These are phyloP conservation scores for Scaptomyza hsui DNA, from an alignment of 1,140 invertebrate species.

Conservation along the genomic window DNA sequence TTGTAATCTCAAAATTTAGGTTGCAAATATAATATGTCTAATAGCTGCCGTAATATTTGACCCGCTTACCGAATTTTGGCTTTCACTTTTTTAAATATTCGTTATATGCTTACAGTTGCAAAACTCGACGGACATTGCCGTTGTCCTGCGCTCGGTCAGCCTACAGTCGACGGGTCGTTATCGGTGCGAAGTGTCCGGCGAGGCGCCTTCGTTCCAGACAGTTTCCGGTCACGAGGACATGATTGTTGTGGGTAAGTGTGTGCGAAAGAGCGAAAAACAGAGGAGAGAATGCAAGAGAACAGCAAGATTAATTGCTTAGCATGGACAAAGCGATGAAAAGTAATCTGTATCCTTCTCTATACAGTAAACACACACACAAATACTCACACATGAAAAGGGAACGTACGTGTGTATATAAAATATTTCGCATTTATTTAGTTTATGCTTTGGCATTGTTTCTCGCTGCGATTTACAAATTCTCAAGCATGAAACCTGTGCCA, in stretches of 20 bases:
- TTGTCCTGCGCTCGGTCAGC: slow-evolving; percentile 88
- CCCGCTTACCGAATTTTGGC: neutral
- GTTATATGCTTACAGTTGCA: slow-evolving; percentile 85
- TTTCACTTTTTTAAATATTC: slow-evolving; percentile 21
- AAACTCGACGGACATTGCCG: slow-evolving; percentile 88
- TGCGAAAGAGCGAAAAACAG: slow-evolving; percentile 4
- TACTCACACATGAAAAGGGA: slow-evolving; percentile 28
- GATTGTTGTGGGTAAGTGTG: slow-evolving; percentile 89
- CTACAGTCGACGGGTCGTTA: slow-evolving; percentile 89
- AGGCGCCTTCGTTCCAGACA: slow-evolving; percentile 90
- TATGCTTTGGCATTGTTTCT: slow-evolving; percentile 76
- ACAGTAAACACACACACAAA: slow-evolving; percentile 14
- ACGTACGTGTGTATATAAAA: slow-evolving; percentile 47
- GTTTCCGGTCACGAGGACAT: slow-evolving; percentile 90
- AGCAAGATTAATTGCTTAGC: slow-evolving; percentile 75
- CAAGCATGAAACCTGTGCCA: slow-evolving; percentile 75
- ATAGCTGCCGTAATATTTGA: neutral
- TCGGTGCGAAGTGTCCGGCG: slow-evolving; percentile 91
- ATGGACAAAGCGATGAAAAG: slow-evolving; percentile 75
- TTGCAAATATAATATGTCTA: neutral
- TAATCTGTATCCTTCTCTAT: slow-evolving; percentile 63
- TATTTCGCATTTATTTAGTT: slow-evolving; percentile 82
- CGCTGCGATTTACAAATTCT: slow-evolving; percentile 82
- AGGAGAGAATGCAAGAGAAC: neutral
- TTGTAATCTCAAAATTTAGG: neutral